Evolutionary conservation across 2,888 invertebrate genomes (phyloP).

Genomic region (Ommatoiulus sabulosus): DNA sequence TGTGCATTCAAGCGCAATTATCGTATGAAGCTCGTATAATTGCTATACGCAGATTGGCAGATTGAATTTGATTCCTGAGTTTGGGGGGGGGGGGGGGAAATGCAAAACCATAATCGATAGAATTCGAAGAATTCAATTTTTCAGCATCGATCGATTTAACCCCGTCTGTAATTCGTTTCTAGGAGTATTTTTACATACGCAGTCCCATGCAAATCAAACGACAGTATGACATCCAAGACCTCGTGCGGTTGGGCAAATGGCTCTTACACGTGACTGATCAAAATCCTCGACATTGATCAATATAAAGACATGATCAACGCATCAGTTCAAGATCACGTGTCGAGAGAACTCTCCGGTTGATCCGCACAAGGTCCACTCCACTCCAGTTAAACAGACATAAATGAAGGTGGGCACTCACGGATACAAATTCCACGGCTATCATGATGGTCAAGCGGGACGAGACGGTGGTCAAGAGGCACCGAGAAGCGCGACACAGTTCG

Average conservation of each 20-base stretch:
- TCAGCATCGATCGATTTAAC: background rate
- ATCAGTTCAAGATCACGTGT: background rate
- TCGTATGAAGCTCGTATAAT: too few relatives aligned
- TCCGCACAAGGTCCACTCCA: background rate
- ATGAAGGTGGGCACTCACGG: background rate
- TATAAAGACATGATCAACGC: background rate
- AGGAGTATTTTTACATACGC: background rate
- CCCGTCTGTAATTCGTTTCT: background rate
- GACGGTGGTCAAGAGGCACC: background rate
- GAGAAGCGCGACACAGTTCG: background rate
- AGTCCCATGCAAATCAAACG: background rate
- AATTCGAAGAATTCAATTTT: background rate
- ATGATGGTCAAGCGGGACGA: background rate
- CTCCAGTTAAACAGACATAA: background rate
- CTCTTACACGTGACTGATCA: background rate
- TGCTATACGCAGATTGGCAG: too few relatives aligned
- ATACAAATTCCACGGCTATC: conserved; percentile 37
- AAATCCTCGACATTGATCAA: background rate
- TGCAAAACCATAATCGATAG: too few relatives aligned
- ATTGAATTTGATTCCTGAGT: too few relatives aligned
- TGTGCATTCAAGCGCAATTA: too few relatives aligned
- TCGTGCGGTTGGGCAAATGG: background rate
- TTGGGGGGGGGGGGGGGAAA: too few relatives aligned
- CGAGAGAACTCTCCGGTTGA: too few relatives aligned
- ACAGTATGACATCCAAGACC: background rate